These are phyloP conservation scores for Epistrophella euchroma DNA, from an alignment of 2,888 invertebrate genomes.

Conservation along the genomic window DNA sequence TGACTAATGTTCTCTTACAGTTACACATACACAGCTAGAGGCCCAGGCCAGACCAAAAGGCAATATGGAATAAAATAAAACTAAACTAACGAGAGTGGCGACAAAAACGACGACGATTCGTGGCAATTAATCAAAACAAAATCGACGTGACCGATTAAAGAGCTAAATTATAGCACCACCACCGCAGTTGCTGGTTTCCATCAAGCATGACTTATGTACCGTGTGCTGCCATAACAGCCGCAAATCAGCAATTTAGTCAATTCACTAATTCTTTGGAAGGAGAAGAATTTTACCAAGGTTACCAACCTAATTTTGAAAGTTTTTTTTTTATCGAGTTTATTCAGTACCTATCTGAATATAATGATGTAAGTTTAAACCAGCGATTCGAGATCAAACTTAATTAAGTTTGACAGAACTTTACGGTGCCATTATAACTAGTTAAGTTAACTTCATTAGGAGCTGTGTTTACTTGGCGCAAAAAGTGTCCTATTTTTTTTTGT, in stretches of 20 bases:
- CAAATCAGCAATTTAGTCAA: constrained; percentile 30
- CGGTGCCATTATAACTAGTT: no score
- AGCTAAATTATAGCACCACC: constrained; percentile 77
- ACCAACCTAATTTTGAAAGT: not conserved
- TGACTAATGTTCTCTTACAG: constrained; percentile 70
- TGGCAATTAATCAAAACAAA: constrained; percentile 77
- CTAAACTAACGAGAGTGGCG: constrained; percentile 55
- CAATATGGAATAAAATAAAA: constrained; percentile 1
- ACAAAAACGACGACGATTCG: constrained; percentile 69
- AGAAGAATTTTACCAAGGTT: constrained; percentile 18
- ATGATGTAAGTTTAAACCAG: no score
- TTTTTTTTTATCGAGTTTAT: no score
- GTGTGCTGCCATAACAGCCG: constrained; percentile 48
- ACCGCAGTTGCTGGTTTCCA: constrained; percentile 70
- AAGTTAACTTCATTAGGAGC: no score
- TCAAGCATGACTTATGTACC: constrained; percentile 71
- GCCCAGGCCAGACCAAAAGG: not conserved
- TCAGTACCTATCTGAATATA: no score
- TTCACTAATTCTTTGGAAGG: not conserved
- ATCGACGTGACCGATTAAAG: constrained; percentile 77
- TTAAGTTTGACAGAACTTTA: no score
- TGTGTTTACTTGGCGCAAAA: no score
- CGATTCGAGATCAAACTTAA: no score
- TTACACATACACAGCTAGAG: constrained; percentile 9
- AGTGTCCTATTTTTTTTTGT: no score